These are phyloP conservation scores for Platorchestia sp. DNA, from an alignment of 1,140 invertebrate species.

Conservation along the genomic window DNA sequence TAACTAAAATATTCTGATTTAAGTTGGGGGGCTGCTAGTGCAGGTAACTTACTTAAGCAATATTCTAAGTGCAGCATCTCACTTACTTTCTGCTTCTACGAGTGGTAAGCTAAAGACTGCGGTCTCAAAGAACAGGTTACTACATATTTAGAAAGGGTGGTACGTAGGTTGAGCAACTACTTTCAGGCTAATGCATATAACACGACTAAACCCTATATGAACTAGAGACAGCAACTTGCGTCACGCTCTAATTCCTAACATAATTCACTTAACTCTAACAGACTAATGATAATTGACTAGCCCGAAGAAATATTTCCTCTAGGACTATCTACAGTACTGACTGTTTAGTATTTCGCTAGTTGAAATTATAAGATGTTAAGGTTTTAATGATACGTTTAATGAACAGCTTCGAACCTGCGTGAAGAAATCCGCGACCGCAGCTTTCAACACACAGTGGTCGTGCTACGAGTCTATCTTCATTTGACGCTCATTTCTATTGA, in stretches of 20 bases:
- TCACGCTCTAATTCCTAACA: not conserved
- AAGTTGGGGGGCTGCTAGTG: not conserved
- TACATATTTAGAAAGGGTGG: not conserved
- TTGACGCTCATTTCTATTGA: no score
- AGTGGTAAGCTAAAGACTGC: conserved; percentile 13
- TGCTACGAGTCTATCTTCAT: no score
- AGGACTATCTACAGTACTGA: not conserved
- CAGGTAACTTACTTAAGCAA: conserved; percentile 22
- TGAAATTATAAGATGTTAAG: not conserved
- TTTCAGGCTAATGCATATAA: conserved; percentile 39
- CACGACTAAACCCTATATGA: not conserved
- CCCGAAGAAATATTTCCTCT: not conserved
- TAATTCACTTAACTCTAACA: conserved; percentile 39
- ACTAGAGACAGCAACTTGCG: not conserved
- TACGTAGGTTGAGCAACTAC: conserved; percentile 52
- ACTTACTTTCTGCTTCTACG: not conserved
- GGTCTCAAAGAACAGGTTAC: conserved; percentile 2
- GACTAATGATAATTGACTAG: conserved; percentile 35
- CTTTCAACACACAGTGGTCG: no score
- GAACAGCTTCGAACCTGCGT: no score
- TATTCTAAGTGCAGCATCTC: not conserved
- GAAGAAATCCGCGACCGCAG: no score
- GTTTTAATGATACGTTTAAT: no score
- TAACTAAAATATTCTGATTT: not conserved
- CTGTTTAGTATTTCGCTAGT: not conserved